Evolutionary conservation across 2,113 vertebrate genomes (phyloP), one percentile per base, ranked within the genome.

Genomic region (Eurypyga helias): DNA sequence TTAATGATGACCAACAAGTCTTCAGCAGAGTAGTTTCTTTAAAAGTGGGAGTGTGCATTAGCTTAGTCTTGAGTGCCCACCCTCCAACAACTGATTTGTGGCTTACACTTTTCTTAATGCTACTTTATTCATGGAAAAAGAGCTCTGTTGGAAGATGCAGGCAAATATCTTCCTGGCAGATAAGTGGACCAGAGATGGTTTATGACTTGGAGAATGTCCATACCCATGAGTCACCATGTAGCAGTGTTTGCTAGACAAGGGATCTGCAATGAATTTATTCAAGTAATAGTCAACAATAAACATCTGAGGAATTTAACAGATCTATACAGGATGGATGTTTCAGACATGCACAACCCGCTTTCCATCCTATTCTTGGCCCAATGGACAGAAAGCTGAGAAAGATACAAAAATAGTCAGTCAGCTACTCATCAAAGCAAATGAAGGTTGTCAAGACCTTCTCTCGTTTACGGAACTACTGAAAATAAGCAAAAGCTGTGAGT

Each of bases 401-500:
- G 28, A 83, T 14, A 49, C 13, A 86, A 83, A 87, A 92, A 61
- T 38, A 86, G 57, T 69, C 38, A 20, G 51, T 75, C 90, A 55
- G 61, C n/a, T 85, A 65, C 45, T 69, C 86, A 90, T 87, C 66
- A 86, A 62, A 92, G 54, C 62, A 88, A 93, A 80, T 20, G 17
- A 86, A 33, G 46, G 55, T 54, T 88, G 70, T 92, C 8, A 36
- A 65, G 88, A 77, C 71, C 54, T 95, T 88, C 58, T 66, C n/a
- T 81, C 48, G 33, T 83, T 92, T 89, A 51, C 29, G 48, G 12
- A 80, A 61, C 61, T 76, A 71, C 58, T 83, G 64, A 88, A 93
- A 90, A 96, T 77, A 96, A 92, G 67, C 45, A 88, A 95, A 96
- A 97, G 70, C 83, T 95, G 66, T 80, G 85, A 92, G 66, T 65